phyloP scores from a whole-genome alignment of 2,888 invertebrate species.

The Eilema sororculum region DNA sequence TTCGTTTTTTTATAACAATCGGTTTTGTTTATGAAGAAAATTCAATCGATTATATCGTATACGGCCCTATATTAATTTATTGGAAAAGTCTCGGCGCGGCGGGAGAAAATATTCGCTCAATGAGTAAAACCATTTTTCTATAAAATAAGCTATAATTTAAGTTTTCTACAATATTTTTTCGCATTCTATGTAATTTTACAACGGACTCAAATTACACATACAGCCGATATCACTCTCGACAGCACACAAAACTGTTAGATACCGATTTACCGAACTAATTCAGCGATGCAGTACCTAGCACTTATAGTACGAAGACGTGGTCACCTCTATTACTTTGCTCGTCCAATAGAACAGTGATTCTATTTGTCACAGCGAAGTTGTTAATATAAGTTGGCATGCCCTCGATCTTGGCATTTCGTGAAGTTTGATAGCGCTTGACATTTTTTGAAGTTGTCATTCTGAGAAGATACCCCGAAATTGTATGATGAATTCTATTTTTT shows the following conservation, averaged over 20 bases:
- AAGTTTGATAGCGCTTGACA: no score
- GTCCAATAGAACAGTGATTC: background rate
- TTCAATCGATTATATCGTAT: no score
- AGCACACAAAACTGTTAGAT: no score
- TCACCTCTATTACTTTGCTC: background rate
- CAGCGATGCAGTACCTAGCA: background rate
- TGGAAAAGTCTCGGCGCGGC: no score
- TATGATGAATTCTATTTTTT: background rate
- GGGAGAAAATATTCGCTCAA: background rate
- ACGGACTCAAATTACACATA: background rate
- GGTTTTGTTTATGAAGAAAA: no score
- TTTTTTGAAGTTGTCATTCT: no score
- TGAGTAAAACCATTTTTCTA: background rate
- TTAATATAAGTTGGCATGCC: no score
- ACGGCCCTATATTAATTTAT: no score
- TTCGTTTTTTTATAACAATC: no score
- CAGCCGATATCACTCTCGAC: background rate
- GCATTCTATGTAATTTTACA: background rate
- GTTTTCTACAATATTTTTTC: background rate
- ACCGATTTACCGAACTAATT: background rate
- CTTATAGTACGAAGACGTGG: background rate
- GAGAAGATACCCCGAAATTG: background rate
- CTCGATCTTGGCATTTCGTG: no score
- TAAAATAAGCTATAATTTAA: background rate
- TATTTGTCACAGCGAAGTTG: no score